These are phyloP conservation scores for Limnephilus lunatus DNA, from an alignment of 2,888 invertebrate species.

Conservation along the genomic window DNA sequence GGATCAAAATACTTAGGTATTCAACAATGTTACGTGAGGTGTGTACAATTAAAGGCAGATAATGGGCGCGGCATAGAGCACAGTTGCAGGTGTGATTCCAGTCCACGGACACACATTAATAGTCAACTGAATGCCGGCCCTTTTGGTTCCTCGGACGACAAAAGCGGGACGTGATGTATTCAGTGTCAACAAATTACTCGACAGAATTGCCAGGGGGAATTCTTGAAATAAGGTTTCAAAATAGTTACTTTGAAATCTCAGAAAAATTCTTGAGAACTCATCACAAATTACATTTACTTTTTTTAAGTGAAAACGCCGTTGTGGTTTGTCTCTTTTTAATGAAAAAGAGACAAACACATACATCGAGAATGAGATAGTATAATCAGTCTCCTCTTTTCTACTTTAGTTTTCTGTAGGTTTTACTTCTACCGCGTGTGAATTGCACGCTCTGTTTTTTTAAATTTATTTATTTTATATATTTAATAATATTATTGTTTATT, in stretches of 20 bases:
- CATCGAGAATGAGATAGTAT: too few species aligned
- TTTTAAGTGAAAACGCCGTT: too few species aligned
- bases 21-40: slow-evolving; percentile 46
- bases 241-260: background rate
- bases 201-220: background rate
- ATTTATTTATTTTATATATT: too few species aligned
- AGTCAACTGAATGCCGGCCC: slow-evolving; percentile 30
- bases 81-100: slow-evolving; percentile 41
- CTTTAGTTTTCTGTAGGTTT: too few species aligned
- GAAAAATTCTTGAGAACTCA: background rate
- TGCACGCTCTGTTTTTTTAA: too few species aligned
- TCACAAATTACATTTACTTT: too few species aligned
- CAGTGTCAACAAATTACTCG: slow-evolving; percentile 60
- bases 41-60: slow-evolving; percentile 46
- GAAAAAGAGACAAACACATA: too few species aligned
- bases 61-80: slow-evolving; percentile 16
- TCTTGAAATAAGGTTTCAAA: background rate
- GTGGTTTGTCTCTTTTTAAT: too few species aligned
- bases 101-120: slow-evolving; percentile 28
- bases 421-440: too few species aligned
- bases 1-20: slow-evolving; percentile 23
- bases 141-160: slow-evolving; percentile 11
- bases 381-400: too few species aligned
- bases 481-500: too few species aligned
- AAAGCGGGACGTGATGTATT: slow-evolving; percentile 60